Base-by-base conservation (phyloP, 2,113 vertebrate species). In the Hemichromis elongatus region DNA sequence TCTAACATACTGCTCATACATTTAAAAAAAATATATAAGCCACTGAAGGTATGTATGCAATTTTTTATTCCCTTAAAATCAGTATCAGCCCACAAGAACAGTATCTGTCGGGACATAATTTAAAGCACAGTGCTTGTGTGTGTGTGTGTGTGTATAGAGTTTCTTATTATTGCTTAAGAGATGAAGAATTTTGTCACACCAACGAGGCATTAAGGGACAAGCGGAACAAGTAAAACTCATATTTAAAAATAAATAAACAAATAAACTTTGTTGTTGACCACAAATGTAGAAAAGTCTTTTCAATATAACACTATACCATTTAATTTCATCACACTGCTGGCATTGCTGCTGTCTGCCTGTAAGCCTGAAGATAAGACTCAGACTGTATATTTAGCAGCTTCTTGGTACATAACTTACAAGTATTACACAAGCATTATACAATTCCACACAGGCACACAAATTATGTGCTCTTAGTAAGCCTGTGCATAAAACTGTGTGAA, bases 351-450 rank as follows among this genome's bases (percentile, higher is more conserved):
- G 75, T 55, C 40, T 56, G 52, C 26, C 80, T 80, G 59, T 18
- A 78, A 50, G 14, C 42, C 53, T 21, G 45, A 80, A 47, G 66
- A 77, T 26, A 70, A 33, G 47, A 79, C 47, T 18, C 42, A 52
- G 52, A 47, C 35, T 47, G 80, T 66, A 79, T 68, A 79, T 82
- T 77, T 33, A 89, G 59, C 68, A 45, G 42, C 28, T 59, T 55
- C 37, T 81, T 57, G 63, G 68, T 73, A 61, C 56, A 83, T 50
- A 73, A 81, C 21, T 73, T 77, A 55, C 52, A 80, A 88, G 86
- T 86, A 66, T 86, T 80, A 84, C 83, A 86, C 80, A 85, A 85
- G 81, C 9, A 40, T 88, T 90, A 79, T 83, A 81, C 82, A 86
- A 79, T 40, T 54, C 16, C 33, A 33, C 5, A 21, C 79, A 63